A percentile compares a stretch with the other conserved stretches of the same genome.
Conservation (phyloP, 2,888 invertebrate genomes). For the Hedychridium roseum region DNA sequence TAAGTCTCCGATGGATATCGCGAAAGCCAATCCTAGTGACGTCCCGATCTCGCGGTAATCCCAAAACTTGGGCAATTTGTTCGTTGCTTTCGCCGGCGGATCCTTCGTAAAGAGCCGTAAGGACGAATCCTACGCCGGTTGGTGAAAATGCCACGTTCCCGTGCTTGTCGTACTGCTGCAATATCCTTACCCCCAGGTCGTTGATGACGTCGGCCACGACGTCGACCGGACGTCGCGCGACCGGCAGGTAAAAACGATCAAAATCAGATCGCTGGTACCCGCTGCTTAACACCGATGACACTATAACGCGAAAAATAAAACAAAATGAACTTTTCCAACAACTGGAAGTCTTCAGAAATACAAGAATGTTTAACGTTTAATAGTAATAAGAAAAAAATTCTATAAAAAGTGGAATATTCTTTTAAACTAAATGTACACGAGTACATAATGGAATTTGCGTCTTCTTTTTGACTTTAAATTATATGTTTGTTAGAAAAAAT, state of each 20-base stretch:
- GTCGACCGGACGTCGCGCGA: constrained; percentile 68
- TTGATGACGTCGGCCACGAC: constrained; percentile 84
- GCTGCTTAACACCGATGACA: constrained; percentile 30
- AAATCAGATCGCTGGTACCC: constrained; percentile 28
- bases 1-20: constrained; percentile 82
- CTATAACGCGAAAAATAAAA: constrained; percentile 23
- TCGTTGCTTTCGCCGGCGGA: constrained; percentile 76
- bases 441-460: no score
- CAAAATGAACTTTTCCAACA: no score
- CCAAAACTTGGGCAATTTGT: constrained; percentile 76
- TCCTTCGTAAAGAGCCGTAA: constrained; percentile 82
- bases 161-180: constrained; percentile 50
- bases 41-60: constrained; percentile 77
- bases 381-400: no score
- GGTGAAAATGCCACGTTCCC: constrained; percentile 85
- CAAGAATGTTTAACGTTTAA: no score
- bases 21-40: constrained; percentile 80
- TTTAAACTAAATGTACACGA: no score
- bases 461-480: no score
- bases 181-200: constrained; percentile 69
- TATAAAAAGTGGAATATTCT: no score
- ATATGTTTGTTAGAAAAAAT: no score
- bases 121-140: constrained; percentile 81
- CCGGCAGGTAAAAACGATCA: constrained; percentile 38
- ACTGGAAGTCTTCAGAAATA: no score